Conservation (phyloP, 2,797 vertebrate genomes). For the Neostethus bicornis region DNA sequence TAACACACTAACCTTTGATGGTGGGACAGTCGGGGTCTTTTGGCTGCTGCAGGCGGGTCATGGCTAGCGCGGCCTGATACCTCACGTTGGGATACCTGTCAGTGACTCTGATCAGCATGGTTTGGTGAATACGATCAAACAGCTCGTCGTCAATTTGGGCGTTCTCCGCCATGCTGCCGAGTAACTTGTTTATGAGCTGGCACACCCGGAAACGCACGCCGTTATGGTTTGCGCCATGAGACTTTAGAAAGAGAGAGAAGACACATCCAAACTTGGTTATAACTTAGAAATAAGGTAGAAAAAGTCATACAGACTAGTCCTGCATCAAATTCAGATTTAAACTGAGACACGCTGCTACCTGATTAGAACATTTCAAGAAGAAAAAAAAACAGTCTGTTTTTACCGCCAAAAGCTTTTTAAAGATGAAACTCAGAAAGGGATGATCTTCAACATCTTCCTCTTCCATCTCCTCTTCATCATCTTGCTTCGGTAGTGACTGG, state of each 20-base stretch:
- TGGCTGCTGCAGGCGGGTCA: constrained; percentile 94
- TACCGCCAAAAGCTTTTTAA: constrained; percentile 94
- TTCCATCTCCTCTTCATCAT: constrained; percentile 47
- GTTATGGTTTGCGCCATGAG: constrained; percentile 87
- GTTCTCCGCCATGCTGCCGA: constrained; percentile 92
- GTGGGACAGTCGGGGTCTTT: constrained; percentile 89
- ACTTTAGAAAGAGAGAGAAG: constrained; percentile 68
- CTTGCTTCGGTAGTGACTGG: constrained; percentile 68
- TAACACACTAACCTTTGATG: constrained; percentile 78
- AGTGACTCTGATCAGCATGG: constrained; percentile 90
- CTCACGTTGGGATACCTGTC: constrained; percentile 96
- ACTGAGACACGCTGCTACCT: too few relatives aligned
- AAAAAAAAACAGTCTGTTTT: too few relatives aligned
- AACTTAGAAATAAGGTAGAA: background rate
- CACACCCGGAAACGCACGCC: constrained; percentile 92
- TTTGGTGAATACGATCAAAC: constrained; percentile 91
- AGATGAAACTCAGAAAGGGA: constrained; percentile 87
- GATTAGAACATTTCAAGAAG: too few relatives aligned
- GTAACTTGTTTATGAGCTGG: constrained; percentile 93
- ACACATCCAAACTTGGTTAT: constrained; percentile 24
- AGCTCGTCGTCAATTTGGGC: constrained; percentile 94
- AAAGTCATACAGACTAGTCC: background rate
- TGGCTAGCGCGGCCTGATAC: constrained; percentile 92
- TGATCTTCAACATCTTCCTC: constrained; percentile 74
- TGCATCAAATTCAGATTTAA: too few relatives aligned